Evolutionary conservation across 2,797 vertebrate species (phyloP).

Genomic region (Holocentrus rufus): DNA sequence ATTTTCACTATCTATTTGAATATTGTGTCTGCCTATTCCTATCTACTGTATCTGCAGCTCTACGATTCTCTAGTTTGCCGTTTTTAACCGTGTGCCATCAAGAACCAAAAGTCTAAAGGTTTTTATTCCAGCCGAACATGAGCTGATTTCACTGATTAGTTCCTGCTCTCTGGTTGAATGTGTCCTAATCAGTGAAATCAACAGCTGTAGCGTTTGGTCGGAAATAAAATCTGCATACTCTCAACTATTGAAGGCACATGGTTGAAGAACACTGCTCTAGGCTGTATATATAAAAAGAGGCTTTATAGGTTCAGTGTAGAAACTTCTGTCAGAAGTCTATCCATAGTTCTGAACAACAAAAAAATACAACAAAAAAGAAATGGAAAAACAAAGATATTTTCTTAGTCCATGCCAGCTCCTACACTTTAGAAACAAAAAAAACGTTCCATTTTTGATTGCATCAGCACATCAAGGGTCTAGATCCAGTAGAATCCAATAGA

Average conservation of each 20-base stretch:
- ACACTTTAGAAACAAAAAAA: background rate
- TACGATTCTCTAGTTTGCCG: too few species aligned
- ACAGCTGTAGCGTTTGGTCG: background rate
- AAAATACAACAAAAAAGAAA: background rate
- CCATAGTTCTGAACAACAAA: background rate
- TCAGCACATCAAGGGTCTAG: background rate
- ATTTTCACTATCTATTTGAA: background rate
- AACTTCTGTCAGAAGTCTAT: background rate
- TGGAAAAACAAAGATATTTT: background rate
- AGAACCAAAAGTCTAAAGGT: background rate
- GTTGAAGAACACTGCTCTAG: background rate
- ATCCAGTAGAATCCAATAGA: slow-evolving; percentile 3
- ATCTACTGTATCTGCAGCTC: slow-evolving; percentile 11
- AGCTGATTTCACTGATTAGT: slow-evolving; percentile 40
- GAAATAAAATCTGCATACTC: slow-evolving; percentile 1
- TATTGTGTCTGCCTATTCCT: slow-evolving; percentile 6
- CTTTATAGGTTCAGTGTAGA: background rate
- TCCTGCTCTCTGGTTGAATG: slow-evolving; percentile 16
- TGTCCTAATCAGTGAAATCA: background rate
- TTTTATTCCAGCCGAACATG: background rate
- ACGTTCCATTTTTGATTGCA: background rate
- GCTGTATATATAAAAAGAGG: background rate
- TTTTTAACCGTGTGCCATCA: background rate
- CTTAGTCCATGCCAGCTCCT: background rate
- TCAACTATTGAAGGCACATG: too few species aligned